Evolutionary conservation across 2,888 invertebrate species (phyloP), one percentile per base, ranked within the genome.

Genomic region (Drosophila antonietae): DNA sequence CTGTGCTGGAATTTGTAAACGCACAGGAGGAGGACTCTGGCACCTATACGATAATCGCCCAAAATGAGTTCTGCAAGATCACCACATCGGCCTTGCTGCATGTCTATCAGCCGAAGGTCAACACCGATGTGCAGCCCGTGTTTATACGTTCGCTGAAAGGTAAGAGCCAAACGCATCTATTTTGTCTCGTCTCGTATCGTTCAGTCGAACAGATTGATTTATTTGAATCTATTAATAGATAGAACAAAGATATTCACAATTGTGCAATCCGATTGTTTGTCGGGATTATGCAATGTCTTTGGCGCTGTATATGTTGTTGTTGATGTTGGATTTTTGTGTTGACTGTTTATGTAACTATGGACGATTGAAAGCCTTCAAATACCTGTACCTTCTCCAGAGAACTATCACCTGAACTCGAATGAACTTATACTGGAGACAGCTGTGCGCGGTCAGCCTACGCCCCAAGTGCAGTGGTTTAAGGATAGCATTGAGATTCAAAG

Each of bases 351-450:
- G 69, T 70, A 75, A 77, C 44, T 33, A 10, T 10, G 14, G 18
- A 49, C 37, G 53, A 64, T 56, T 49, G 39, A 41, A 47, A 12
- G n/a, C 14, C 39, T 49, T 51, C 33, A 12, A 47, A 33, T 35
- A 28, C 20, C 28, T 56, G 56, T 35, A 59, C 18, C 28, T 35
- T 37, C 49, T 43, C 9, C 57, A 95, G 97, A 97, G 90, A 95
- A 94, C 4, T 97, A 96, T 91, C 95, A 95, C 86, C 93, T 95
- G 72, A 94, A 94, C 49, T 96, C 95, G 78, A 95, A 97, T 90
- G 96, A 97, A 90, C 91, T 97, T 53, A 94, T 95, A 52, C 93
- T 97, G 78, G 97, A 97, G 92, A 97, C 97, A 80, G 95, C 95
- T 18, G 95, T 97, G 49, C 95, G 96, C 43, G 96, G 96, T 7